phyloP scores from a whole-genome alignment of 2,113 vertebrate species.

The Macrotus californicus region DNA sequence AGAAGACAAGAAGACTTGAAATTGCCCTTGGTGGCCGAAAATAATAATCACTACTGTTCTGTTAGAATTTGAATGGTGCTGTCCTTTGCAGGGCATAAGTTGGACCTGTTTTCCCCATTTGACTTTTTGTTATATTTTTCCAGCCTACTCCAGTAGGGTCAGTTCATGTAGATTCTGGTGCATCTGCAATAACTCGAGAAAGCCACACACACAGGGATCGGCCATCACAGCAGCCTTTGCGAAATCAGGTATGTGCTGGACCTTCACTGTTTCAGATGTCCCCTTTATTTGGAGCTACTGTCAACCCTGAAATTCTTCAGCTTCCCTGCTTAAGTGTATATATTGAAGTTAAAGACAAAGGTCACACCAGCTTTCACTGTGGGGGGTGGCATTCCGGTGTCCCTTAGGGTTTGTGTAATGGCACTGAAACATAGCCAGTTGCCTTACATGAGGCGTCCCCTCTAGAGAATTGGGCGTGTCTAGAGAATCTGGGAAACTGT shows the following conservation, averaged over 20 bases:
- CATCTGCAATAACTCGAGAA: slow-evolving; percentile 92
- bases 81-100: background rate
- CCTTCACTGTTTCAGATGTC: background rate
- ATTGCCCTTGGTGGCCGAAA: background rate
- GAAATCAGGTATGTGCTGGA: slow-evolving; percentile 89
- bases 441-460: background rate
- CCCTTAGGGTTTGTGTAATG: background rate
- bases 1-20: background rate
- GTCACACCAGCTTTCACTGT: background rate
- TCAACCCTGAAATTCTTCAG: background rate
- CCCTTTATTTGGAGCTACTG: background rate
- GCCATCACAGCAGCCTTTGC: slow-evolving; percentile 90
- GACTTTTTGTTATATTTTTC: slow-evolving; percentile 56
- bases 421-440: background rate
- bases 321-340: background rate
- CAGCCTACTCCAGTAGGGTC: slow-evolving; percentile 97
- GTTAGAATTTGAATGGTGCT: background rate
- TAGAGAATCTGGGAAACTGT: too few relatives aligned
- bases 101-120: background rate
- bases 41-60: background rate
- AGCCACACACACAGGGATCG: slow-evolving; percentile 92
- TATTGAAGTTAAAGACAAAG: background rate
- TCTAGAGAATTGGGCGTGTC: background rate
- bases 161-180: slow-evolving; percentile 93
- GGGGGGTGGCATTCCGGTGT: background rate